Percentiles rank a stretch among this genome's conserved stretches.
These are phyloP conservation scores for Acestrorhynchus altus DNA, from an alignment of 2,797 vertebrate genomes.

Conservation along the genomic window DNA sequence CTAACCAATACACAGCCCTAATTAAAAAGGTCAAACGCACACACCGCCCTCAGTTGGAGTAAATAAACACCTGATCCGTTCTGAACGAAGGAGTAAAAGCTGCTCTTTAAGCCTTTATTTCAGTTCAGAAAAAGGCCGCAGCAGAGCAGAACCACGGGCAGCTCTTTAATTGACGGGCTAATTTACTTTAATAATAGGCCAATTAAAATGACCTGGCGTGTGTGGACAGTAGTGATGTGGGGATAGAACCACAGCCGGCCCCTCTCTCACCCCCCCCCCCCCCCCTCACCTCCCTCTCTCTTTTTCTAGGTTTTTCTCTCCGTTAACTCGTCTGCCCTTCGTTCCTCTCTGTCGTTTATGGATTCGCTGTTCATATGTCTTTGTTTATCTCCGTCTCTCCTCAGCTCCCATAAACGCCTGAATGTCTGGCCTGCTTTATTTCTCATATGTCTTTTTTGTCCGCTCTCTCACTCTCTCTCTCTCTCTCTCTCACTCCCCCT, in stretches of 20 bases:
- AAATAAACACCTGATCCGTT: too few species aligned
- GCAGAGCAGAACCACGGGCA: slow-evolving; percentile 38
- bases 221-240: background rate
- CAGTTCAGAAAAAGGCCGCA: too few species aligned
- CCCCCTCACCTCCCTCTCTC: background rate
- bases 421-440: slow-evolving; percentile 31
- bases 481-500: background rate
- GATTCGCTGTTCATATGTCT: slow-evolving; percentile 18
- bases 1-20: too few species aligned
- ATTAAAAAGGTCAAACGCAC: too few species aligned
- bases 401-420: slow-evolving; percentile 22
- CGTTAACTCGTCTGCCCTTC: background rate
- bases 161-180: slow-evolving; percentile 60
- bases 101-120: too few species aligned
- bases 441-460: slow-evolving; percentile 37
- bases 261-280: background rate
- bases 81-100: too few species aligned
- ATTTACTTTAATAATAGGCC: slow-evolving; percentile 64
- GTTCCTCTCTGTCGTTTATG: slow-evolving; percentile 22
- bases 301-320: background rate
- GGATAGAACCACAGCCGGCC: slow-evolving; percentile 9
- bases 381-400: slow-evolving; percentile 13
- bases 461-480: background rate
- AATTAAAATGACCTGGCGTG: slow-evolving; percentile 58
- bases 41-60: too few species aligned